Evolutionary conservation across 2,888 invertebrate species (phyloP), one percentile per base, ranked within the genome.

Genomic region (Zootermopsis nevadensis): DNA sequence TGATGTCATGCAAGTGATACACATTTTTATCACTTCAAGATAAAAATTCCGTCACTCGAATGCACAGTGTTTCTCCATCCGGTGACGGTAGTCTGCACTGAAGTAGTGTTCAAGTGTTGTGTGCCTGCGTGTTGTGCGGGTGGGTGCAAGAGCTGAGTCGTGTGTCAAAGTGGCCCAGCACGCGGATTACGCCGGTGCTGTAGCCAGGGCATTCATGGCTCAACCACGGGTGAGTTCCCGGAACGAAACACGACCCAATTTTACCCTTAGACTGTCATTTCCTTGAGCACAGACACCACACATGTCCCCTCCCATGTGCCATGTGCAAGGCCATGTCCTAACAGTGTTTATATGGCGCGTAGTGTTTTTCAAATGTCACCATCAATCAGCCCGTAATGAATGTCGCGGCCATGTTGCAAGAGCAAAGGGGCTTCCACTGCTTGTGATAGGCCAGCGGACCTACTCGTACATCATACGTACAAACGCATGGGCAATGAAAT

Each of bases 171-270:
- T 74, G 80, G 91, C 91, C 90, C 91, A 91, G 89, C 90, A 90
- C 90, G 90, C 91, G 90, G 91, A 91, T 89, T 90, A 90, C 90
- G 90, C 90, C 90, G 91, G 91, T 79, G 79, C 79, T 79, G 79
- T 93, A 92, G 94, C 93, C 92, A 94, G 94, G 93, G 93, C 93
- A 93, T 94, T 93, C 93, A 95, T 95, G 95, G 95, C 95, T 93
- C 95, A 95, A 94, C 95, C 95, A 93, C 94, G 95, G 95, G 95
- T 95, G 94, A 92, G 94, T 93, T 66, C 48, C 60, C 74, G 31
- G 31, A 38, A 38, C 76, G 7, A 38, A 48, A n/a, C n/a, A n/a
- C 42, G 15, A 15, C 80, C 48, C 80, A 35, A 53, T 42, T 42
- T 24, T 48, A 48, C 48, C 48, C 48, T 48, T 15, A 48, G 3